Conservation (phyloP, 2,888 invertebrate genomes). For the Ceriagrion tenellum region DNA sequence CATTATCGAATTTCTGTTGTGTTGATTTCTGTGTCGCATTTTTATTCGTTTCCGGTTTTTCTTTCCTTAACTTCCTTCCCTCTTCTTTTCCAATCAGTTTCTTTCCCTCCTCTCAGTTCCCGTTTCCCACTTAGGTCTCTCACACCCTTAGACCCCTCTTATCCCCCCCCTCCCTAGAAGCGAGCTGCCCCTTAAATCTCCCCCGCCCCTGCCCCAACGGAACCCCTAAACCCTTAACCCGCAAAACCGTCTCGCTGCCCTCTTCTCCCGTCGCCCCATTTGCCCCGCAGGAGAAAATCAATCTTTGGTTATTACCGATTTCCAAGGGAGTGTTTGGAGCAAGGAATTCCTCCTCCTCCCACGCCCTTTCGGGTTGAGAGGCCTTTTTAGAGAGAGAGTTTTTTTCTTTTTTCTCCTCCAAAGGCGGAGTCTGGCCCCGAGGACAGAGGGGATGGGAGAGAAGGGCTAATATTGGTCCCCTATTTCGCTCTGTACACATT, state of each 20-base stretch:
- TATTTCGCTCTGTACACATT: not conserved
- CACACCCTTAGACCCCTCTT: not conserved
- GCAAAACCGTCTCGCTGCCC: not conserved
- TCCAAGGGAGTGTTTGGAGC: not conserved
- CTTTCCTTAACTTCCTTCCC: too few relatives aligned
- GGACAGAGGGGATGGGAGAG: too few relatives aligned
- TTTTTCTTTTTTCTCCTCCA: not conserved
- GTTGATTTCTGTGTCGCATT: too few relatives aligned
- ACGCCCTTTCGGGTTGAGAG: not conserved
- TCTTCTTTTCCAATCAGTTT: too few relatives aligned
- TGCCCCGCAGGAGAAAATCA: not conserved
- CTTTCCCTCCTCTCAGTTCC: too few relatives aligned
- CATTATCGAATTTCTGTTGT: too few relatives aligned
- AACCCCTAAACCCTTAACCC: not conserved
- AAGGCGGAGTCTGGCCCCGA: not conserved
- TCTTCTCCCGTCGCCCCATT: not conserved
- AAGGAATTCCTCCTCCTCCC: not conserved
- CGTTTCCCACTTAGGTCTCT: not conserved
- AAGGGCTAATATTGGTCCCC: not conserved
- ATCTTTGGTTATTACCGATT: not conserved
- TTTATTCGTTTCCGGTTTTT: too few relatives aligned
- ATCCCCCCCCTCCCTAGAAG: not conserved
- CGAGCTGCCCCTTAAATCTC: not conserved
- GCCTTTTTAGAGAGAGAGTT: not conserved
- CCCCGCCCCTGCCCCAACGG: not conserved